These are phyloP conservation scores for Poecilobothrus nobilitatus DNA, from an alignment of 2,888 invertebrate genomes.

Conservation along the genomic window DNA sequence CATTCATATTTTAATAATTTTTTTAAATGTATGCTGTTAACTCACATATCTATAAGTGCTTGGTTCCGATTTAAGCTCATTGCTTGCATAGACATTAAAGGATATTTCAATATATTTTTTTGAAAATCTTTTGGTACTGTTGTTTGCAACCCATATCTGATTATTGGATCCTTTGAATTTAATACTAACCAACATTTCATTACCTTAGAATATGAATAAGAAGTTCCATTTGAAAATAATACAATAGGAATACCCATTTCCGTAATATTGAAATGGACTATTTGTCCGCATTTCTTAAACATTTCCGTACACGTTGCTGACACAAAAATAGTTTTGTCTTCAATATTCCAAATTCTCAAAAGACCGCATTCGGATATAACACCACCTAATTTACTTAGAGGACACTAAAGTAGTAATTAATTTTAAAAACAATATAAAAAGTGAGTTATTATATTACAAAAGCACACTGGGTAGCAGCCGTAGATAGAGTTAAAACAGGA, in stretches of 20 bases:
- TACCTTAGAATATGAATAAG: slow-evolving; percentile 72
- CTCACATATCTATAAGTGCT: slow-evolving; percentile 27
- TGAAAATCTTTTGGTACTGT: slow-evolving; percentile 40
- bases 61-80: slow-evolving; percentile 30
- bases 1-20: slow-evolving; percentile 5
- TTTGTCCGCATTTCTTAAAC: slow-evolving; percentile 43
- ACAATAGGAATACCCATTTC: slow-evolving; percentile 75
- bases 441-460: slow-evolving; percentile 30
- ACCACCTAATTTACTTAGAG: slow-evolving; percentile 38
- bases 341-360: slow-evolving; percentile 40
- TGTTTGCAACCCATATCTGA: slow-evolving; percentile 44
- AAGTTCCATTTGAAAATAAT: slow-evolving; percentile 74
- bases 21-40: no score
- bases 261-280: slow-evolving; percentile 51
- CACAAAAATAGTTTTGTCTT: slow-evolving; percentile 28
- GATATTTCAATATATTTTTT: slow-evolving; percentile 36
- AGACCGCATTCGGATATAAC: slow-evolving; percentile 40
- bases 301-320: slow-evolving; percentile 39
- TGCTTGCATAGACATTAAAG: slow-evolving; percentile 40
- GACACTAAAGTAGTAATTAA: slow-evolving; percentile 29
- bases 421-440: not conserved
- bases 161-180: slow-evolving; percentile 50
- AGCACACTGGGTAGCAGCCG: slow-evolving; percentile 37
- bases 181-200: slow-evolving; percentile 60
- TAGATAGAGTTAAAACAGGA: slow-evolving; percentile 37